These are phyloP conservation scores for Cyclina sinensis DNA, from an alignment of 1,140 invertebrate species.

Conservation along the genomic window DNA sequence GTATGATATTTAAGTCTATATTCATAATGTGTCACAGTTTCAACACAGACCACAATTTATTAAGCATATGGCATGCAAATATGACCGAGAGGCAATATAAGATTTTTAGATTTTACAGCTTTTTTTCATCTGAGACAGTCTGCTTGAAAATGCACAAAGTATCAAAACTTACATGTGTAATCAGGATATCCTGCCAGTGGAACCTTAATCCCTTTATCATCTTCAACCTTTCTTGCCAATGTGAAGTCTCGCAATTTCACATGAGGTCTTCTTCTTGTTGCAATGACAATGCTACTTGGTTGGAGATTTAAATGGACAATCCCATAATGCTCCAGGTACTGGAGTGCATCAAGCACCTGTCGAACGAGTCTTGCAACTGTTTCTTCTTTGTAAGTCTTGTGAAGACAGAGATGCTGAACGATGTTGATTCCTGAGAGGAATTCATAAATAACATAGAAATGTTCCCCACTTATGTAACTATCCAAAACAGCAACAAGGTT, in stretches of 20 bases:
- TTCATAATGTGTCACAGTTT: too few relatives aligned
- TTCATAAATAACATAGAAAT: constrained; percentile 92
- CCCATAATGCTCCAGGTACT: constrained; percentile 97
- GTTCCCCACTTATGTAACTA: constrained; percentile 79
- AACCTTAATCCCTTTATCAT: constrained; percentile 74
- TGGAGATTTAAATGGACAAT: constrained; percentile 97
- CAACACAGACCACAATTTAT: too few relatives aligned
- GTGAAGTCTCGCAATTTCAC: constrained; percentile 98
- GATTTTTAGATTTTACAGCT: too few relatives aligned
- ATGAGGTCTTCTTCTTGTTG: constrained; percentile 92
- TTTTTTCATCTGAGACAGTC: too few relatives aligned
- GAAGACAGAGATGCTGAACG: constrained; percentile 94
- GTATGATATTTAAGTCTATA: too few relatives aligned
- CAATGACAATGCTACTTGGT: constrained; percentile 98
- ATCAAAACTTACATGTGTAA: constrained; percentile 81
- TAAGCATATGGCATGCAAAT: too few relatives aligned
- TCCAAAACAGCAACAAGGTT: constrained; percentile 92
- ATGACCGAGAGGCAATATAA: too few relatives aligned
- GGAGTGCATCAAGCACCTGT: constrained; percentile 88
- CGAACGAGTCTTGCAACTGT: constrained; percentile 94
- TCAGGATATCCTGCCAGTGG: constrained; percentile 82
- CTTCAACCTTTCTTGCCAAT: constrained; percentile 89
- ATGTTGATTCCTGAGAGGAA: constrained; percentile 97
- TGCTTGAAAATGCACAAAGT: too few relatives aligned
- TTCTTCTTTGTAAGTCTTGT: constrained; percentile 96